Percentiles rank a stretch among this genome's conserved stretches.
These are phyloP conservation scores for Oryzaephilus surinamensis DNA, from an alignment of 1,140 invertebrate genomes.

Conservation along the genomic window DNA sequence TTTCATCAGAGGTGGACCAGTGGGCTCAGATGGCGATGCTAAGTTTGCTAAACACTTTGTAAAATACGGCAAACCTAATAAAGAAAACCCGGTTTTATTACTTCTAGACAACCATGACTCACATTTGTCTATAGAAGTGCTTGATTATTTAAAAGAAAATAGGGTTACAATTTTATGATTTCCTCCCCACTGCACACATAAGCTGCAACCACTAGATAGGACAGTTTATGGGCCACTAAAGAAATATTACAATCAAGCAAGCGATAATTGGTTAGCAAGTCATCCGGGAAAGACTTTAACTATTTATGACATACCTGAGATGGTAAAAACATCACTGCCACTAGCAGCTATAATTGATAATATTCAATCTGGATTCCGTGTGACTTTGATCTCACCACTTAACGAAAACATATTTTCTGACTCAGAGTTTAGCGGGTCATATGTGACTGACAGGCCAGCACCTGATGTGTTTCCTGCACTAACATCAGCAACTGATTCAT, in stretches of 20 bases:
- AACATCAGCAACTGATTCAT: no score
- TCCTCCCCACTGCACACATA: slow-evolving; percentile 1
- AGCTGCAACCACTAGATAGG: slow-evolving; percentile 6
- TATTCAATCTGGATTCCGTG: slow-evolving; percentile 12
- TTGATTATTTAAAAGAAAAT: slow-evolving; percentile 9
- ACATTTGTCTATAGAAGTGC: neutral
- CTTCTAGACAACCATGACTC: slow-evolving; percentile 11
- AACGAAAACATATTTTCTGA: slow-evolving; percentile 16
- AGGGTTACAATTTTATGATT: slow-evolving; percentile 2
- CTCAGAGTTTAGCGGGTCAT: neutral
- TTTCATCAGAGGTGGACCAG: slow-evolving; percentile 2
- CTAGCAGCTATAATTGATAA: neutral
- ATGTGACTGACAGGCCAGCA: slow-evolving; percentile 9
- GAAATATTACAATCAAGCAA: slow-evolving; percentile 1
- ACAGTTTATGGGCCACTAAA: slow-evolving; percentile 6
- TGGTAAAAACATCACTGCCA: slow-evolving; percentile 3
- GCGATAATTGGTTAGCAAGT: slow-evolving; percentile 7
- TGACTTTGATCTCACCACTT: slow-evolving; percentile 15
- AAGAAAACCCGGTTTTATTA: slow-evolving; percentile 16
- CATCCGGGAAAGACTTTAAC: slow-evolving; percentile 11
- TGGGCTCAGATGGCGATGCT: slow-evolving; percentile 7
- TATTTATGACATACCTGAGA: slow-evolving; percentile 9
- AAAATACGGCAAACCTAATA: slow-evolving; percentile 4
- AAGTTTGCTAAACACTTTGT: slow-evolving; percentile 8
- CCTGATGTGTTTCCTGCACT: no score